Evolutionary conservation across 2,888 invertebrate species (phyloP).

Genomic region (Drosophila dives): DNA sequence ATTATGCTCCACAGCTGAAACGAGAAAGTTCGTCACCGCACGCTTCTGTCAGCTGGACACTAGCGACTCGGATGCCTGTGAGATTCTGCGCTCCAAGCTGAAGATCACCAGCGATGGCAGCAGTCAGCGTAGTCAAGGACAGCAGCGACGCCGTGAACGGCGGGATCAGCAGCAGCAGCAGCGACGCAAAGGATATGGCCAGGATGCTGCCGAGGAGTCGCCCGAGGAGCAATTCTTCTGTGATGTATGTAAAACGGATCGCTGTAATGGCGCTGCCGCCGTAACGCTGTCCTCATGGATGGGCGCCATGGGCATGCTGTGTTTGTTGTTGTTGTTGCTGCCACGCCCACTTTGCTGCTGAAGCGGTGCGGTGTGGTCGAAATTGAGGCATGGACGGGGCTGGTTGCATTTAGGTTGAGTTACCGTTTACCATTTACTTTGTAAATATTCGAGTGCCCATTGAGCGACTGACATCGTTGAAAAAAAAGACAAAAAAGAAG

Average conservation of each 20-base stretch:
- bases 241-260: slow-evolving; percentile 80
- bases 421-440: slow-evolving; percentile 62
- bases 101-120: slow-evolving; percentile 39
- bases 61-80: slow-evolving; percentile 82
- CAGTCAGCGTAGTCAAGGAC: slow-evolving; percentile 30
- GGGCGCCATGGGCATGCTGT: slow-evolving; percentile 10
- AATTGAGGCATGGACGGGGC: slow-evolving; percentile 17
- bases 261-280: slow-evolving; percentile 80
- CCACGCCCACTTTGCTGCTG: slow-evolving; percentile 38
- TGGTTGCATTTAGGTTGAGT: slow-evolving; percentile 67
- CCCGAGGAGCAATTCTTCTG: slow-evolving; percentile 79
- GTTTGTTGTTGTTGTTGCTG: slow-evolving; percentile 29
- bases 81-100: slow-evolving; percentile 78
- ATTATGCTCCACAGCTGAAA: slow-evolving; percentile 53
- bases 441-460: slow-evolving; percentile 73
- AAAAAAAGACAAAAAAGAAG: slow-evolving; percentile 9
- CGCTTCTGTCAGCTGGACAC: slow-evolving; percentile 84
- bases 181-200: slow-evolving; percentile 57
- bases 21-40: slow-evolving; percentile 77
- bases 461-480: slow-evolving; percentile 39
- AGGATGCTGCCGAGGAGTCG: slow-evolving; percentile 41
- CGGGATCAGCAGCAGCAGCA: slow-evolving; percentile 47
- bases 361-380: slow-evolving; percentile 21
- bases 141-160: slow-evolving; percentile 46
- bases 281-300: slow-evolving; percentile 44